Conservation (phyloP, 2,888 invertebrate species). For the Apotomis betuletana region DNA sequence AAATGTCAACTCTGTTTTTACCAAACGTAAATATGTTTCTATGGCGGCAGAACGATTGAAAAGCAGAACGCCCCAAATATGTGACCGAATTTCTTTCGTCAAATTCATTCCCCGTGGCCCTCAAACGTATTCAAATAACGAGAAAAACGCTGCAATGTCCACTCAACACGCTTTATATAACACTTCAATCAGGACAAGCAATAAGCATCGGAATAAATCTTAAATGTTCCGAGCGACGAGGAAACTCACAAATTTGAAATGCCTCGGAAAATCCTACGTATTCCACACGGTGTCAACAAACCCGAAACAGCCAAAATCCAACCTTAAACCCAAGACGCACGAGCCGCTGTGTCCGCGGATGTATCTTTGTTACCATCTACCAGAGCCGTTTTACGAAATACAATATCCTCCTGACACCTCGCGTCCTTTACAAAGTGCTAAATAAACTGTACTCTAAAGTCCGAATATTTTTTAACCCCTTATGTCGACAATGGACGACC, state of each 20-base stretch:
- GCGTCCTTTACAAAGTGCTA: no score
- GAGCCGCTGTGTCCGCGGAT: background rate
- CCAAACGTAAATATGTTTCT: no score
- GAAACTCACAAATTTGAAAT: constrained; percentile 54
- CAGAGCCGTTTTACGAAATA: constrained; percentile 50
- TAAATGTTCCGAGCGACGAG: constrained; percentile 46
- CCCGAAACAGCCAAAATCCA: constrained; percentile 21
- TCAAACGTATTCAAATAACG: constrained; percentile 24
- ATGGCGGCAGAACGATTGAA: no score
- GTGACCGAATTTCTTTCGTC: background rate
- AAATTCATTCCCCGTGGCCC: constrained; percentile 3
- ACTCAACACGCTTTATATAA: constrained; percentile 40
- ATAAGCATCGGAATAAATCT: constrained; percentile 57
- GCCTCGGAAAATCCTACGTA: constrained; percentile 47
- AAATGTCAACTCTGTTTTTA: no score
- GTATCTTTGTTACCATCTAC: constrained; percentile 32
- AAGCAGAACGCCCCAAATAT: no score
- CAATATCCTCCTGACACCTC: no score
- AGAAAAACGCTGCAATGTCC: constrained; percentile 31
- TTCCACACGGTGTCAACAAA: constrained; percentile 1
- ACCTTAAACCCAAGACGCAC: constrained; percentile 3
- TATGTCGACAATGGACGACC: no score
- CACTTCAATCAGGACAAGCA: constrained; percentile 46
- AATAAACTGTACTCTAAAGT: no score
- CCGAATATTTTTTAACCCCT: no score